phyloP scores from a whole-genome alignment of 2,797 vertebrate species.

The Chloroceryle inda region DNA sequence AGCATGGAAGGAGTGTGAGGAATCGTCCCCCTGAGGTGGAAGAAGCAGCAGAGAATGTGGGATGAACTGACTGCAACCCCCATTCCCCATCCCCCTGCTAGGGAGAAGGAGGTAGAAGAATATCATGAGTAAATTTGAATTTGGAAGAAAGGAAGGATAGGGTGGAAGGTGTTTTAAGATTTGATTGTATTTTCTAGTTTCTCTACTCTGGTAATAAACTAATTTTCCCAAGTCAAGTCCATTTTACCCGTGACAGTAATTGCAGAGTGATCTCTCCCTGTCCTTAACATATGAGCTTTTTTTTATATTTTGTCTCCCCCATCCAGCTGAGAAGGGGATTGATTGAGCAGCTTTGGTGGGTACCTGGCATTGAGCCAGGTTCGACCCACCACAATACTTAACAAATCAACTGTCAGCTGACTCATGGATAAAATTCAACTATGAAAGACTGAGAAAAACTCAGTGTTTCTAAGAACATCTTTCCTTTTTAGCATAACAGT shows the following conservation, averaged over 20 bases:
- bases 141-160: background rate
- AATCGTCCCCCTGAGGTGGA: no score
- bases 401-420: background rate
- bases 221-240: no score
- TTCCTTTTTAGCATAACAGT: background rate
- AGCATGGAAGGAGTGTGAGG: background rate
- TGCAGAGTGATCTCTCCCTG: background rate
- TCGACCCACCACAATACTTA: background rate
- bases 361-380: background rate
- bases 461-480: background rate
- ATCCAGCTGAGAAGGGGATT: background rate
- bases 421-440: background rate
- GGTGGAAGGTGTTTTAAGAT: background rate
- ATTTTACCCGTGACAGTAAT: no score
- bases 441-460: background rate
- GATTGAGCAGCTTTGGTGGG: background rate
- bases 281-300: background rate
- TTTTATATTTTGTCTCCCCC: background rate
- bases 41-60: background rate
- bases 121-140: background rate
- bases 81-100: background rate
- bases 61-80: background rate
- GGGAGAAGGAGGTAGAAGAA: background rate
- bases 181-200: background rate
- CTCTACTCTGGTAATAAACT: background rate